Conservation (phyloP, 2,888 invertebrate species). For the Meiosimyza platycephala region DNA sequence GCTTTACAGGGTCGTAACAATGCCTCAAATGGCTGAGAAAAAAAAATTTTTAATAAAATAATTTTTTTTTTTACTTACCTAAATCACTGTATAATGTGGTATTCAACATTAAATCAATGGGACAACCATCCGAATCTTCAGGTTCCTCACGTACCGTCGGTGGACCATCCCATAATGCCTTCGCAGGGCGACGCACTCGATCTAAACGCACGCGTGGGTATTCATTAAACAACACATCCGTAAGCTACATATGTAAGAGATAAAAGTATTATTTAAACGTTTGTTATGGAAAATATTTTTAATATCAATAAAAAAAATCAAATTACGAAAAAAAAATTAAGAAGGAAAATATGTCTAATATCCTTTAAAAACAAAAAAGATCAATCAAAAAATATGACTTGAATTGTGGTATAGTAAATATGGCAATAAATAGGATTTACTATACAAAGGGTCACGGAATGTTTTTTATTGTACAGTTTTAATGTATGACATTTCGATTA, state of each 20-base stretch:
- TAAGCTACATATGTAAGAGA: conserved; percentile 52
- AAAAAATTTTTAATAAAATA: too few species aligned
- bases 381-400: too few species aligned
- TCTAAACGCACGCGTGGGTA: conserved; percentile 76
- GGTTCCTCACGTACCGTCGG: conserved; percentile 74
- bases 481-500: too few species aligned
- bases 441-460: too few species aligned
- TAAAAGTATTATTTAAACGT: conserved; percentile 15
- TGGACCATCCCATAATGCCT: conserved; percentile 70
- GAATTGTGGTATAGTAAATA: too few species aligned
- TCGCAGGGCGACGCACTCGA: conserved; percentile 71
- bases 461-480: too few species aligned
- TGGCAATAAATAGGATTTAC: too few species aligned
- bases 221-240: conserved; percentile 66
- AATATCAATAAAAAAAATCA: conserved; percentile 1
- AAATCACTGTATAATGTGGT: conserved; percentile 66
- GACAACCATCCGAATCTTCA: conserved; percentile 68
- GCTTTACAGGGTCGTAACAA: too few species aligned
- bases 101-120: conserved; percentile 64
- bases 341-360: background rate
- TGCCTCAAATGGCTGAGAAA: too few species aligned
- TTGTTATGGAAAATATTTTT: background rate
- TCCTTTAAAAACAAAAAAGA: background rate
- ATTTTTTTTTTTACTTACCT: conserved; percentile 67
- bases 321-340: background rate